These are phyloP conservation scores for Folsomia manolachei DNA, from an alignment of 2,888 invertebrate genomes.

Conservation along the genomic window DNA sequence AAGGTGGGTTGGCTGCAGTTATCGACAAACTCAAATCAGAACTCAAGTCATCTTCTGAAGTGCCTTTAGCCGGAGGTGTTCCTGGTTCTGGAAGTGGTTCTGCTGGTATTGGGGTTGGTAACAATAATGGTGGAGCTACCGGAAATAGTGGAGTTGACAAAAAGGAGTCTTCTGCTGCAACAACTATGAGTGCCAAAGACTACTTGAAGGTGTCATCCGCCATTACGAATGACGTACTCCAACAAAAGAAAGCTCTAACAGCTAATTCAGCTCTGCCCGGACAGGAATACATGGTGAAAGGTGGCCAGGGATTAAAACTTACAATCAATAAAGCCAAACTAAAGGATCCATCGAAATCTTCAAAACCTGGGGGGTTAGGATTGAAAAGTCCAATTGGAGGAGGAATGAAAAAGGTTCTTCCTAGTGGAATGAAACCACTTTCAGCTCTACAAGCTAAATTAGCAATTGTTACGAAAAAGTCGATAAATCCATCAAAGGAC, in stretches of 20 bases:
- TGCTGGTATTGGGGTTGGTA: conserved; percentile 13
- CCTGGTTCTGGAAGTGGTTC: background rate
- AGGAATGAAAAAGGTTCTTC: conserved; percentile 19
- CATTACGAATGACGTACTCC: conserved; percentile 46
- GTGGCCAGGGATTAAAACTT: conserved; percentile 64
- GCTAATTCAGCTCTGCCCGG: conserved; percentile 13
- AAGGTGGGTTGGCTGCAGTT: conserved; percentile 74
- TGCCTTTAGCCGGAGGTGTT: background rate
- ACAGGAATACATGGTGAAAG: conserved; percentile 48
- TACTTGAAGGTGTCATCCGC: conserved; percentile 43
- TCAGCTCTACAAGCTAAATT: conserved; percentile 24
- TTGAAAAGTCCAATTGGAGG: conserved; percentile 31
- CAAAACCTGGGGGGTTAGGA: conserved; percentile 27
- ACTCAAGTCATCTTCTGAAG: conserved; percentile 4
- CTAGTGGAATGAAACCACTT: conserved; percentile 27
- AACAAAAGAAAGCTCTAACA: conserved; percentile 29
- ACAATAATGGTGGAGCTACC: conserved; percentile 15
- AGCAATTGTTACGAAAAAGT: conserved; percentile 29
- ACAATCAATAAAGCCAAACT: conserved; percentile 78
- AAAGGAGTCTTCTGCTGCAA: conserved; percentile 18
- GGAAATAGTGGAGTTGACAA: conserved; percentile 1
- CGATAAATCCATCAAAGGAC: conserved; percentile 26
- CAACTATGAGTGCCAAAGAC: conserved; percentile 40
- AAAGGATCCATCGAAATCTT: conserved; percentile 60
- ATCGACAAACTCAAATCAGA: conserved; percentile 77